Base-by-base conservation (phyloP, 2,113 vertebrate genomes). In the Hippocampus barbouri region DNA sequence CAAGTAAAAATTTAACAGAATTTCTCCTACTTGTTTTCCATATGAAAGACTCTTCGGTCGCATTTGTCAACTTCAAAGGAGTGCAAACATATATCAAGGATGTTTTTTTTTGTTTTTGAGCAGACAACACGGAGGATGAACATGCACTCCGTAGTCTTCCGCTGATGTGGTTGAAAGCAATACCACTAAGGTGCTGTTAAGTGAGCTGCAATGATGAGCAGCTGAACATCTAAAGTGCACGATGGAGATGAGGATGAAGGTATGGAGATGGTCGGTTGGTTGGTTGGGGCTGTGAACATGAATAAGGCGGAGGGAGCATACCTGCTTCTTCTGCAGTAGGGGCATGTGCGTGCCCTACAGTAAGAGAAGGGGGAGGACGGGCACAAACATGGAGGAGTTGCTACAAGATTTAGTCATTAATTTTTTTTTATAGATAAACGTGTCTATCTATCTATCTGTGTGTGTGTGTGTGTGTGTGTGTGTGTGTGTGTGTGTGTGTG, bases 241-340 rank as follows among this genome's bases (percentile, higher is more conserved):
- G 40, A 77, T 79, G 80, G 68, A 81, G 71, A 79, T 71, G 78
- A 70, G 61, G 61, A 71, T 20, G 66, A 30, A 56, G 47, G 47
- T 38, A 57, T 63, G 69, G 23, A n/a, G 69, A 70, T 73, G 75
- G 16, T 51, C 18, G 47, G 74, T 73, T 59, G 65, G 16, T 49
- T 49, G 47, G 74, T 73, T 59, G 65, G 76, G 68, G 21, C 63
- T 53, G 47, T 10, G 67, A 63, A 75, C 66, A 70, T 30, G 49
- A 67, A 59, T 20, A 43, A 74, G 12, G 45, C 68, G 68, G 57
- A 64, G 63, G 68, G 56, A 76, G 85, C 84, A 9, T 92, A 93
- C 92, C 92, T 93, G 91, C 90, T 92, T 86, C 91, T 90, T 82
- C 82, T 89, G 89, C 91, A 93, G 90, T 90, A 92, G 43, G 92